Evolutionary conservation across 2,113 vertebrate genomes (phyloP), one percentile per base, ranked within the genome.

Genomic region (Sapayoa aenigma): DNA sequence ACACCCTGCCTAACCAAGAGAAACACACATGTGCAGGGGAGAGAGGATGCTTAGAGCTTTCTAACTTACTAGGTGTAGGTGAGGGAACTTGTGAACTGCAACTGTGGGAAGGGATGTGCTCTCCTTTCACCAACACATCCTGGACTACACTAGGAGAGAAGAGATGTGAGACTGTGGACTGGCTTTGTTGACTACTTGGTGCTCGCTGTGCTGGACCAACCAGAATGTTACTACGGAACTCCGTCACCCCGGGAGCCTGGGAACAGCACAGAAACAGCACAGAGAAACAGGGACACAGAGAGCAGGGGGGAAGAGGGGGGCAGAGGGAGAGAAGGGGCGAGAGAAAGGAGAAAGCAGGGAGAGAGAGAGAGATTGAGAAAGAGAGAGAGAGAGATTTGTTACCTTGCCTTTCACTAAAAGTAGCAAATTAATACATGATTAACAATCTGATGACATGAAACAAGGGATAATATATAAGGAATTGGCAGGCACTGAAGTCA

Each of bases 101-200:
- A 66, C 97, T 97, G 55, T 97, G 98, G 74, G 96, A 95, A 10
- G 97, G 66, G 81, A 95, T 94, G 37, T 98, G 98, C 96, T 99
- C 99, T 72, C 98, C 97, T 97, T 99, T 99, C 93, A 98, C 98
- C 90, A 98, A 89, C 33, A 97, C 78, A 55, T 98, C 98, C 58
- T 96, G 97, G 62, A 87, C 90, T 30, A 97, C 39, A 63, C 95
- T 94, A n/a, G 98, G 84, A 88, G 97, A 96, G 83, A 98, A 98
- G 90, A 98, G 96, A 68, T 95, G 97, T 25, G 98, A 94, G 62
- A 97, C 84, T 7, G 97, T 84, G 89, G 97, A 92, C 69, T 96
- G 95, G 55, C 77, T 59, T 6, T 96, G 93, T 94, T 97, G 98
- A 87, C 93, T 97, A 75, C 96, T 97, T 7, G 97, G 83, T 69